Conservation (phyloP, 1,140 invertebrate genomes). For the Zaprionus africanus region DNA sequence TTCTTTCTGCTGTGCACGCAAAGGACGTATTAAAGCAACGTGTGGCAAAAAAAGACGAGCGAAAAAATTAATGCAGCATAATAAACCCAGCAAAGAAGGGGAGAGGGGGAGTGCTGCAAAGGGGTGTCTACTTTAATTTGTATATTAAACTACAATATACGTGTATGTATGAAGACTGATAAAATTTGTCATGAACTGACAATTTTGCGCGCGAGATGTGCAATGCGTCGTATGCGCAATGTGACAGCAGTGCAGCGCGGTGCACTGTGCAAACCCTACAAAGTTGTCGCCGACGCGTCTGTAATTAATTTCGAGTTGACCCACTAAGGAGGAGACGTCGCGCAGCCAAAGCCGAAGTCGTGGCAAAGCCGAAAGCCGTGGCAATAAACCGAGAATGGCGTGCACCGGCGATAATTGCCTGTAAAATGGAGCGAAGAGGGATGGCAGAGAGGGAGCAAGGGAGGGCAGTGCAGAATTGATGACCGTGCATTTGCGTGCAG, state of each 20-base stretch:
- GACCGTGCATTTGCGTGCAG: constrained; percentile 60
- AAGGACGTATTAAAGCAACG: constrained; percentile 63
- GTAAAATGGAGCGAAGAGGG: constrained; percentile 56
- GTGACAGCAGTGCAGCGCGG: not conserved
- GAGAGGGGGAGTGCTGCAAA: too few species aligned
- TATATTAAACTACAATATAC: not conserved
- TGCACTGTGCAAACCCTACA: not conserved
- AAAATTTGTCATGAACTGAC: constrained; percentile 46
- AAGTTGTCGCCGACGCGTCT: constrained; percentile 3
- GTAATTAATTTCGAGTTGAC: constrained; percentile 80
- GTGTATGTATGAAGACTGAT: constrained; percentile 19
- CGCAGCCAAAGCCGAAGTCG: constrained; percentile 35
- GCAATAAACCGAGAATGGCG: constrained; percentile 73
- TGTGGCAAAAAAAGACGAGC: constrained; percentile 13
- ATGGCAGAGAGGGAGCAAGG: not conserved
- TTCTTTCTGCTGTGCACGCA: constrained; percentile 59
- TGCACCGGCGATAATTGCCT: constrained; percentile 78
- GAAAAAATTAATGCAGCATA: constrained; percentile 39
- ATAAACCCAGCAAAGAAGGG: not conserved
- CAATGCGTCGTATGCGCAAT: constrained; percentile 34
- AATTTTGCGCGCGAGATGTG: constrained; percentile 24
- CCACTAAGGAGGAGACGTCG: constrained; percentile 64
- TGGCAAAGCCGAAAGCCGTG: constrained; percentile 29
- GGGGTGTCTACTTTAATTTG: not conserved
- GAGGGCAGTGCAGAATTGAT: constrained; percentile 3